Evolutionary conservation across 2,888 invertebrate species (phyloP), one percentile per base, ranked within the genome.

Genomic region (Teleiodes luculella): DNA sequence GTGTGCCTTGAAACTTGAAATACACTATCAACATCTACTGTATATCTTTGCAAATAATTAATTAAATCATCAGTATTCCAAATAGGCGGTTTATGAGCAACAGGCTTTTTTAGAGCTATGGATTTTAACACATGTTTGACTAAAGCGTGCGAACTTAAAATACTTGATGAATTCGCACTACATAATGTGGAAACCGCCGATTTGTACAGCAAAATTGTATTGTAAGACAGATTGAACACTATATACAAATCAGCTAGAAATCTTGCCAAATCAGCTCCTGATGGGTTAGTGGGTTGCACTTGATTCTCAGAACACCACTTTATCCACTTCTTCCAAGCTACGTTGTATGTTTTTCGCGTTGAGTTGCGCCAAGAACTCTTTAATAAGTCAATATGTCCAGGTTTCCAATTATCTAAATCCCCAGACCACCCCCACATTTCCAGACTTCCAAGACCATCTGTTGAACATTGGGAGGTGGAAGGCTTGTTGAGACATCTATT

Each of bases 311-410:
- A 30, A 16, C 49, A 46, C 64, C 68, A 68, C 1, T 13, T 10
- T 11, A 58, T 0, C 68, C 66, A 68, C 13, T 59, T 51, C 6
- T 58, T 62, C 62, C 61, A 64, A 14, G 64, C 64, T 18, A 52
- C 39, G 39, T 52, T 54, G 36, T 65, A 67, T 1, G 62, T 63
- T 31, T 51, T 57, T 33, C 51, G 7, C 4, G 63, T 59, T 3
- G 60, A 60, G 3, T 20, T 2, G n/a, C 63, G 35, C 59, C 61
- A 60, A 13, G 54, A 45, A 3, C 50, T 37, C 45, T 53, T 41
- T 0, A 61, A 46, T 30, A 63, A 48, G 0, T 24, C 5, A n/a
- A 51, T 31, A 30, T 60, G 55, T n/a, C 24, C 24, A 6, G 6
- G 6, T 13, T 57, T 49, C 63, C 63, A 60, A 7, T 43, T 18